Evolutionary conservation across 1,140 invertebrate genomes (phyloP), one percentile per base, ranked within the genome.

Genomic region (Saccostrea echinata): DNA sequence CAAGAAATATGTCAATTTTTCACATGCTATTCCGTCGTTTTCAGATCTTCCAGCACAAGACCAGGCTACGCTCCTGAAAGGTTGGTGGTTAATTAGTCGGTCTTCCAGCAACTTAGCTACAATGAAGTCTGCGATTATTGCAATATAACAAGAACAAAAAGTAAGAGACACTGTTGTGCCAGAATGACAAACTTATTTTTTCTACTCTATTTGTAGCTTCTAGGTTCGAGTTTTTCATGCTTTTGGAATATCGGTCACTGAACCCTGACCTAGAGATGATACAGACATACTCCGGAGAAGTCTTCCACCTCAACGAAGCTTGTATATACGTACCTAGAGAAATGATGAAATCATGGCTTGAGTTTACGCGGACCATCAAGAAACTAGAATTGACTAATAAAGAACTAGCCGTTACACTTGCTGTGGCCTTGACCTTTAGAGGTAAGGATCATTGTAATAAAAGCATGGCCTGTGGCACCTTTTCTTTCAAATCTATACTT

Each of bases 211-310:
- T 83, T 83, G 12, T 35, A 83, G 81, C 51, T 12, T 52, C 51
- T 53, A 83, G 81, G 16, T 89, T 89, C 86, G 88, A 89, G 83
- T 89, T 89, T 87, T 89, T 89, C 83, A 84, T 89, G 86, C 71
- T 89, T 24, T 43, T 86, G 61, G 85, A 86, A 53, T 86, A 89
- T 81, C 81, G 85, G 21, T 68, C 85, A 0, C 64, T 89, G 21
- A 83, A 89, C 53, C 88, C 88, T 51, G 83, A 89, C 52, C 43
- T 71, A n/a, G 85, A 89, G 61, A 87, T 89, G 51, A 80, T 87
- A 30, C 53, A 86, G 85, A 85, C 64, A 0, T 87, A 85, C n/a
- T 55, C 83, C 33, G 88, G 86, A 4, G 88, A 89, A 57, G 86
- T 86, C 0, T 89, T 85, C 51, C 88, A 89, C 61, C 55, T 89